Evolutionary conservation across 2,797 vertebrate species (phyloP).

Genomic region (Rhinatrema bivittatum): DNA sequence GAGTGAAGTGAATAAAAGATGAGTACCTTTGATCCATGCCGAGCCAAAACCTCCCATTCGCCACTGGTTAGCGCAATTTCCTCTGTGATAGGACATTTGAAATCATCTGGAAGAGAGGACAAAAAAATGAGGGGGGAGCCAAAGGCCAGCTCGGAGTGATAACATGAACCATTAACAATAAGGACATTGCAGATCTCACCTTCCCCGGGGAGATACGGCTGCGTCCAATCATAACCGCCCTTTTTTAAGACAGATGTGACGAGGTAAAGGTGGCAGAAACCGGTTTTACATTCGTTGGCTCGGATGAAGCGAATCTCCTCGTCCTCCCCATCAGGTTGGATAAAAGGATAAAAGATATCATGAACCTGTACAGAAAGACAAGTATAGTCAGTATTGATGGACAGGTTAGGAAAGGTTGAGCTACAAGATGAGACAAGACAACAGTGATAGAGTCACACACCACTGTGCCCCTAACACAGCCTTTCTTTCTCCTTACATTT

Average conservation of each 20-base stretch:
- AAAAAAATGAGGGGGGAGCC: neutral
- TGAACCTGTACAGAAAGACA: constrained; percentile 62
- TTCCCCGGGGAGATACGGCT: constrained; percentile 52
- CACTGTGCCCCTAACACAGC: neutral
- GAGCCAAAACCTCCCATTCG: constrained; percentile 84
- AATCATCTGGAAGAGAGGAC: constrained; percentile 57
- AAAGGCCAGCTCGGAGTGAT: neutral
- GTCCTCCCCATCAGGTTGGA: constrained; percentile 68
- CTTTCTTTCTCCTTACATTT: constrained; percentile 55
- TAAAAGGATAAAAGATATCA: constrained; percentile 84
- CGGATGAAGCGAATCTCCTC: constrained; percentile 79
- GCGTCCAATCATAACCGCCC: constrained; percentile 58
- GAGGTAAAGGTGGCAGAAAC: constrained; percentile 86
- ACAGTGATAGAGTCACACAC: neutral
- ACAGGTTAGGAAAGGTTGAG: neutral
- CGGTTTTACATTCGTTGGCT: constrained; percentile 78
- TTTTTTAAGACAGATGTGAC: constrained; percentile 66
- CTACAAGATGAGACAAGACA: too few relatives aligned
- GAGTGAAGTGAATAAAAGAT: too few relatives aligned
- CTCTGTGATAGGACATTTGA: constrained; percentile 79
- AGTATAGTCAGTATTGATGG: neutral
- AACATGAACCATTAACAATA: too few relatives aligned
- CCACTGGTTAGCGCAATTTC: constrained; percentile 76
- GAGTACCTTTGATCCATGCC: constrained; percentile 83
- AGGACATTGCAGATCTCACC: constrained; percentile 42